Evolutionary conservation across 2,113 vertebrate species (phyloP), one percentile per base, ranked within the genome.

Genomic region (Sphaerodactylus townsendi): DNA sequence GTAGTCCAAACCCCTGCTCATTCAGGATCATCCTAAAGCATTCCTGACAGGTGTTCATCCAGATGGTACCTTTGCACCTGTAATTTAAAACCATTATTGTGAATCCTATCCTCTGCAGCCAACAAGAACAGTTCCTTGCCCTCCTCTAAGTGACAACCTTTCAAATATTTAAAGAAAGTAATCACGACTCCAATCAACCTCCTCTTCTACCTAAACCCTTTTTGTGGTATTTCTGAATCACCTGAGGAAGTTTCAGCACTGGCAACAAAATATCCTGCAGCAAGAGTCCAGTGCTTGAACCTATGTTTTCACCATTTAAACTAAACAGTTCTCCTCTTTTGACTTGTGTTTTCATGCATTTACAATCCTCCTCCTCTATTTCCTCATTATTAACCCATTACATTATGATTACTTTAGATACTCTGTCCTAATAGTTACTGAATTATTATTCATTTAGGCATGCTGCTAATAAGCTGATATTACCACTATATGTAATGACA

Each of bases 321-420:
- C 64, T 53, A 39, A 50, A 56, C 21, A 50, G 59, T 30, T 15
- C 13, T 4, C 2, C 7, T 50, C 10, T 53, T 19, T 30, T 35
- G 72, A 75, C 19, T 68, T n/a, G 28, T 53, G 30, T 69, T 80
- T 30, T 70, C 53, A 84, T 77, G 77, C 70, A 77, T 84, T 53
- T 70, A n/a, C 50, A 70, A 84, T 59, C 65, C 69, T 77, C 77
- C 33, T 37, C n/a, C 17, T 59, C 19, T 84, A 48, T 17, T 48
- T 28, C 66, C 21, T 37, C 68, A 37, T 72, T 79, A 72, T 79
- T 72, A 79, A 33, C 39, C 41, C 64, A 85, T 79, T 79, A 56
- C 78, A 68, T 6, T 33, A 46, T 82, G 35, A 78, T 78, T 64
- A 70, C 50, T 59, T 48, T 46, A 46, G 75, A 75, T 64, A 50